phyloP scores from a whole-genome alignment of 2,888 invertebrate genomes.

The Octonoba sinensis region DNA sequence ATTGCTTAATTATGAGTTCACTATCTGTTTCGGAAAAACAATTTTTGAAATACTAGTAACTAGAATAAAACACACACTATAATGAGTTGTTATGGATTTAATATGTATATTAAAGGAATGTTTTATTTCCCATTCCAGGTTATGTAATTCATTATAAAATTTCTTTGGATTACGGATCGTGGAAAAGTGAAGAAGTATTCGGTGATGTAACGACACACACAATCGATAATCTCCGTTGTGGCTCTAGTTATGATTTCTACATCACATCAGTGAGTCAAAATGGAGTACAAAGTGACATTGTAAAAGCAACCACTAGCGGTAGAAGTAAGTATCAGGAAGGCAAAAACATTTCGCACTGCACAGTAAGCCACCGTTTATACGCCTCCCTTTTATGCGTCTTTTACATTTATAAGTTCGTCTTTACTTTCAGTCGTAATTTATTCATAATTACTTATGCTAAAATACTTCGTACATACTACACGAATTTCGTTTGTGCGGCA shows the following conservation, averaged over 20 bases:
- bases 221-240: conserved; percentile 83
- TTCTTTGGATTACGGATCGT: conserved; percentile 74
- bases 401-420: too few species aligned
- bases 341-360: conserved; percentile 24
- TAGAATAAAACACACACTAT: too few species aligned
- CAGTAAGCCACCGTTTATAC: not conserved
- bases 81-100: too few species aligned
- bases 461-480: too few species aligned
- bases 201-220: conserved; percentile 80
- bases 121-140: conserved; percentile 50
- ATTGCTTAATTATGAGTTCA: too few species aligned
- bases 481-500: too few species aligned
- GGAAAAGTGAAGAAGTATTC: conserved; percentile 78
- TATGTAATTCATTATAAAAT: conserved; percentile 69
- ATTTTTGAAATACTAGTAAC: too few species aligned
- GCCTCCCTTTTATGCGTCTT: not conserved
- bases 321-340: conserved; percentile 68
- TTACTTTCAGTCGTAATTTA: too few species aligned
- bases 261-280: conserved; percentile 84
- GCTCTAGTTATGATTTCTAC: conserved; percentile 82
- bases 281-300: conserved; percentile 78
- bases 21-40: too few species aligned
- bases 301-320: conserved; percentile 70
- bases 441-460: not conserved
- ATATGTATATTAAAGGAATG: too few species aligned